These are phyloP conservation scores for Amblyjoppa fuscipennis DNA, from an alignment of 2,888 invertebrate genomes.

Conservation along the genomic window DNA sequence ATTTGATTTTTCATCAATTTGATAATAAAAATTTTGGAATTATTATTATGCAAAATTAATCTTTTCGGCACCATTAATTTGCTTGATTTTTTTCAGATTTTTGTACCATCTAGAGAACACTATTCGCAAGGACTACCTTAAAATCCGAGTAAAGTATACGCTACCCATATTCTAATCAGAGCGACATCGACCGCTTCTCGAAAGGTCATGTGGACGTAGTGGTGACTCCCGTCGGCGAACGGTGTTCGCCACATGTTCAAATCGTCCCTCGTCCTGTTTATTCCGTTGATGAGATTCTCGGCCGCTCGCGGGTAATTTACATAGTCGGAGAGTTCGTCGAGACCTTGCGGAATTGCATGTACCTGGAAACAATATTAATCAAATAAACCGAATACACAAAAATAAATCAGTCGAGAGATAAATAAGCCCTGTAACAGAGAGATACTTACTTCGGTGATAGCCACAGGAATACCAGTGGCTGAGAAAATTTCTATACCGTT, in stretches of 20 bases:
- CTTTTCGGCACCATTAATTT: too few relatives aligned
- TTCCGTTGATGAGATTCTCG: slow-evolving; percentile 89
- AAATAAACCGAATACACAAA: slow-evolving; percentile 29
- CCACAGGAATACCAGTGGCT: slow-evolving; percentile 87
- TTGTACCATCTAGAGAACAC: too few relatives aligned
- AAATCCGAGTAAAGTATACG: slow-evolving; percentile 59
- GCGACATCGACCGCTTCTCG: slow-evolving; percentile 87
- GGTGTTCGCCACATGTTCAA: slow-evolving; percentile 92
- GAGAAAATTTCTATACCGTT: slow-evolving; percentile 93
- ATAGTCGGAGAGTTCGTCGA: slow-evolving; percentile 89
- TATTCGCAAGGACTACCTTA: too few relatives aligned
- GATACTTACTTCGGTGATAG: slow-evolving; percentile 87
- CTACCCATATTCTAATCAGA: slow-evolving; percentile 90
- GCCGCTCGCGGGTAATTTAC: slow-evolving; percentile 88
- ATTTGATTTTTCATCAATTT: too few relatives aligned
- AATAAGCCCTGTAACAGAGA: slow-evolving; percentile 3
- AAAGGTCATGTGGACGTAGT: slow-evolving; percentile 88
- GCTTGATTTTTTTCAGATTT: too few relatives aligned
- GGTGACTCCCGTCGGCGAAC: slow-evolving; percentile 87
- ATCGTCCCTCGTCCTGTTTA: slow-evolving; percentile 91
- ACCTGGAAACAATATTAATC: slow-evolving; percentile 83
- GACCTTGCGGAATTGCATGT: slow-evolving; percentile 86
- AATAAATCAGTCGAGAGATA: background rate
- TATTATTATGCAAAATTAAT: too few relatives aligned
- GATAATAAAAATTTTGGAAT: too few relatives aligned